A percentile compares a stretch with the other conserved stretches of the same genome.
phyloP scores from a whole-genome alignment of 2,113 vertebrate species.

The Mungos mungo region DNA sequence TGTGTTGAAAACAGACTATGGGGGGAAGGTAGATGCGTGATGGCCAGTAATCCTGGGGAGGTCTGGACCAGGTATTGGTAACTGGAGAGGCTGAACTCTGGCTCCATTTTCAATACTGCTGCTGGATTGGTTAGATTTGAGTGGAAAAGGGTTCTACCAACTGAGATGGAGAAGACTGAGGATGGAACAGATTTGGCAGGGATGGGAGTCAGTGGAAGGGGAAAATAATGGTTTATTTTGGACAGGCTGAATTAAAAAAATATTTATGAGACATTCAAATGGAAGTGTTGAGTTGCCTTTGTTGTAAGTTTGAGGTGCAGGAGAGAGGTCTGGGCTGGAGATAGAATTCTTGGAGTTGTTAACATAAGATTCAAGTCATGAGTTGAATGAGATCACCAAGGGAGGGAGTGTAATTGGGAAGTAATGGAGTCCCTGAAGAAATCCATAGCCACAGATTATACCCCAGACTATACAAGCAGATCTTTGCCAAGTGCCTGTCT shows the following conservation, averaged over 20 bases:
- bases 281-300: background rate
- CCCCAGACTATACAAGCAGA: background rate
- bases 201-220: background rate
- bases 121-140: background rate
- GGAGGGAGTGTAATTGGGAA: background rate
- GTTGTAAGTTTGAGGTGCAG: background rate
- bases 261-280: background rate
- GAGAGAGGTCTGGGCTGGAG: background rate
- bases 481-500: background rate
- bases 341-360: background rate
- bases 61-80: background rate
- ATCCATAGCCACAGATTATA: background rate
- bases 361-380: background rate
- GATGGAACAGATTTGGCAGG: background rate
- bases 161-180: background rate
- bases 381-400: background rate
- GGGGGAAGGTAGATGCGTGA: background rate
- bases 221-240: background rate
- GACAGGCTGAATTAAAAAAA: background rate
- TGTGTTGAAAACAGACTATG: background rate
- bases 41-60: background rate
- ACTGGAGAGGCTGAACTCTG: background rate
- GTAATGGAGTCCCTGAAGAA: background rate
- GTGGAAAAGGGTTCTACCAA: background rate
- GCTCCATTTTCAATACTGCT: background rate